Evolutionary conservation across 2,113 vertebrate species (phyloP), one percentile per base, ranked within the genome.

Genomic region (Onychorhynchus coronatus): DNA sequence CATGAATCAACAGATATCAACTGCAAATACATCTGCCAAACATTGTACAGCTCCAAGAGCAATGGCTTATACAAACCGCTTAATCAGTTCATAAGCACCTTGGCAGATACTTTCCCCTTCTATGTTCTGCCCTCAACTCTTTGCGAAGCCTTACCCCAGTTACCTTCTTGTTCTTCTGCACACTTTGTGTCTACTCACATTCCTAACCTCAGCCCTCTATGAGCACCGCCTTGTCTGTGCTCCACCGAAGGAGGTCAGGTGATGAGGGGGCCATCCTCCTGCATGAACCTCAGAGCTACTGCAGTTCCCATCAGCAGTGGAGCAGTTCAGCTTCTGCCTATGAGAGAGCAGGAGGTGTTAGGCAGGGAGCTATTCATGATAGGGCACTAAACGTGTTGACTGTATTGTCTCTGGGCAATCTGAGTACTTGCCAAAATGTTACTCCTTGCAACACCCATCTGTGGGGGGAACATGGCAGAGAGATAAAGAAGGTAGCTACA

Each of bases 281-380:
- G 14, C 59, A 24, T 22, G 23, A 83, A 83, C 42, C 28, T 58
- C 2, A 4, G 47, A 79, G 21, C 21, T 27, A n/a, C 9, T 1
- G 1, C 39, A 74, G 39, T 27, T 19, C n/a, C 24, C 4, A 3
- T 19, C 47, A 85, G 22, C 55, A 74, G 12, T 0, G 0, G 23
- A 58, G 42, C 30, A 50, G 30, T 67, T 73, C 49, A 85, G 4
- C 50, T 74, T 55, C 42, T 62, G 30, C 35, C n/a, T 77, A 30
- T 41, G 27, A 76, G 46, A 91, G 22, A 80, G 59, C 27, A 73
- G 53, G n/a, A 68, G 33, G 15, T 52, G 52, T 44, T 56, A 85
- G 41, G 47, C 33, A 39, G 28, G 4, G 30, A 46, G 13, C 1
- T 2, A 30, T 14, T 71, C 12, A 30, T 10, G 4, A 22, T 0